Base-by-base conservation (phyloP, 1,140 invertebrate species). In the Lutraria rhynchaena region DNA sequence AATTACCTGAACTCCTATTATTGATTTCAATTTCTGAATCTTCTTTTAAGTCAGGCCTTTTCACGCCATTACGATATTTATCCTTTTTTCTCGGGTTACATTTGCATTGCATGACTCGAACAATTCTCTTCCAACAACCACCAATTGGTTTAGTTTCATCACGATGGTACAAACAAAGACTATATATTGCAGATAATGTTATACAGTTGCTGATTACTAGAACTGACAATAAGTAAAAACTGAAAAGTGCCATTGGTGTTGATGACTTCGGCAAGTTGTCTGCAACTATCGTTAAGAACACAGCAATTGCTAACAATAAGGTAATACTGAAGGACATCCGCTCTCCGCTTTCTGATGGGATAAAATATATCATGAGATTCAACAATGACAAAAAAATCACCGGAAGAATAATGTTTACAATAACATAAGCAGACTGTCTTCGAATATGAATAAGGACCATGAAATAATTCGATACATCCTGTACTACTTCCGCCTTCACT, bases 251-350 rank as follows among this genome's bases (percentile, higher is more conserved):
- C 19, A 91, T 81, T 70, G 81, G 83, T 55, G 94, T 93, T 19
- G 93, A 94, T 3, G 93, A 94, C 85, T 94, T 92, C 13, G 94
- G 94, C 89, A 94, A 92, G 78, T 93, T 93, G 85, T 94, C 94
- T 27, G 93, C 93, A 55, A 94, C 93, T 70, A 93, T 93, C 63
- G 94, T 87, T 91, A 94, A 93, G 86, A 94, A 94, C 27, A 94
- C 93, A 57, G 93, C 93, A 84, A 94, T 94, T 11, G 94, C 93
- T 17, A 94, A 87, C 0, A 94, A 89, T 7, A 94, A 92, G 13
- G 93, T 94, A 37, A 94, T 89, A 31, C 93, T 93, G n/a, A 94
- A 91, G 5, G 93, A 92, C 57, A 94, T 93, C 84, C 94, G 93
- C 85, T 94, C 94, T 0, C 94, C 94, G 19, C 92, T 93, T 81